Percentiles rank a stretch among this genome's conserved stretches.
phyloP scores from a whole-genome alignment of 2,888 invertebrate genomes.

The Drosophila yooni region DNA sequence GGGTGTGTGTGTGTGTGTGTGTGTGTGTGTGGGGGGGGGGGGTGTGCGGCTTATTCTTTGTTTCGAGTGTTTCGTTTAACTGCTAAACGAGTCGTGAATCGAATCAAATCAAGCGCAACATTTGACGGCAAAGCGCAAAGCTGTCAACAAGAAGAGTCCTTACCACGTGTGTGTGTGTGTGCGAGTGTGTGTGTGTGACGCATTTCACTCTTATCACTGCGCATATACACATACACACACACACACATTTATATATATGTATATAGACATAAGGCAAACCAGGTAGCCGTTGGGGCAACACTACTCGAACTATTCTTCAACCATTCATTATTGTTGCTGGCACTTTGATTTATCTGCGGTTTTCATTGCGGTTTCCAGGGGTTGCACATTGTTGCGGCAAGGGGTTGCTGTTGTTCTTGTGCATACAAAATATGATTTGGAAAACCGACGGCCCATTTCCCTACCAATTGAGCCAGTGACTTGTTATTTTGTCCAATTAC shows the following conservation, averaged over 20 bases:
- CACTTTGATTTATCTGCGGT: slow-evolving; percentile 58
- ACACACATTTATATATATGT: neutral
- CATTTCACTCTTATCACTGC: slow-evolving; percentile 8
- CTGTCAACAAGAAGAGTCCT: slow-evolving; percentile 30
- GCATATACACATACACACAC: neutral
- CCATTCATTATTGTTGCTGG: slow-evolving; percentile 30
- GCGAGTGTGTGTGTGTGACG: slow-evolving; percentile 1
- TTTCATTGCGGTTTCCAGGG: slow-evolving; percentile 21
- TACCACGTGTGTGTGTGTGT: neutral
- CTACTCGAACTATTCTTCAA: slow-evolving; percentile 18
- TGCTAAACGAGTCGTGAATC: slow-evolving; percentile 32
- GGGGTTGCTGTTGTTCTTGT: slow-evolving; percentile 6
- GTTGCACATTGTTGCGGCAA: slow-evolving; percentile 1
- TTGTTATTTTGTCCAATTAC: slow-evolving; percentile 68
- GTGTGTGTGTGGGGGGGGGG: neutral
- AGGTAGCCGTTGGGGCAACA: slow-evolving; percentile 6
- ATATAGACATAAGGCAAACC: neutral
- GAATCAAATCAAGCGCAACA: slow-evolving; percentile 40
- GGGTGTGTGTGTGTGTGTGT: neutral
- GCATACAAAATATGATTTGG: neutral
- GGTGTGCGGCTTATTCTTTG: slow-evolving; percentile 6
- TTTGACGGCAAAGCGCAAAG: slow-evolving; percentile 29
- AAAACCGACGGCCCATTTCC: neutral
- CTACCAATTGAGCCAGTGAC: slow-evolving; percentile 53
- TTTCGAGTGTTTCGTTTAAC: slow-evolving; percentile 32